Evolutionary conservation across 2,797 vertebrate species (phyloP), one percentile per base, ranked within the genome.

Genomic region (Gouania willdenowi): DNA sequence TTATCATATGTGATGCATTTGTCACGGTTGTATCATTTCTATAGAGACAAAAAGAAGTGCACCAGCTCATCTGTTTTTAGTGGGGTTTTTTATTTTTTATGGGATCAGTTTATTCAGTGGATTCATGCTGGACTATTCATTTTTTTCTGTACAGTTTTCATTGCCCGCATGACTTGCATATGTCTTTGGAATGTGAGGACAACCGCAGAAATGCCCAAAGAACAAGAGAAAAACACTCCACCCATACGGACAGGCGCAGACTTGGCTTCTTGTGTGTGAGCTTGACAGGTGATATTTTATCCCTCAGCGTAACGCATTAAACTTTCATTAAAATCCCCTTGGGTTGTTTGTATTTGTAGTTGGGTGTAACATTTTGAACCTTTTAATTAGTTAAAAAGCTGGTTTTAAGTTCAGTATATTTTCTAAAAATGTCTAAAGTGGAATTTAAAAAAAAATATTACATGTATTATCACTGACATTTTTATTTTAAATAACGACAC

Each of bases 101-200:
- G 4, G 1, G 31, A 37, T 51, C 10, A 41, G 66, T 66, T 50
- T 38, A 34, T 46, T 46, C 28, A 16, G 17, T 36, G 2, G 41
- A 49, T 35, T 53, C 28, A n/a, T n/a, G n/a, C n/a, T n/a, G n/a
- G 43, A 40, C 15, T 46, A 40, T 61, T 62, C 30, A 34, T 51
- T 27, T 51, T 46, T 56, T 42, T n/a, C n/a, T 13, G 14, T 35
- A 13, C 9, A 32, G 26, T 54, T 53, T 45, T 22, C n/a, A 39
- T 26, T 26, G 66, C 56, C 46, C 50, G 36, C 61, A 69, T 81
- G 67, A 64, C 48, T 32, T 26, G 29, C 41, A 56, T 62, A 44
- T 54, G 41, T 57, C 35, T 52, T 50, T 70, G 63, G 69, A 74
- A 77, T 72, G 58, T 63, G 40, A 67, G 21, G n/a, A 44, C 51